Conservation (phyloP, 2,797 vertebrate species). For the Hydrocynus forskahlii region DNA sequence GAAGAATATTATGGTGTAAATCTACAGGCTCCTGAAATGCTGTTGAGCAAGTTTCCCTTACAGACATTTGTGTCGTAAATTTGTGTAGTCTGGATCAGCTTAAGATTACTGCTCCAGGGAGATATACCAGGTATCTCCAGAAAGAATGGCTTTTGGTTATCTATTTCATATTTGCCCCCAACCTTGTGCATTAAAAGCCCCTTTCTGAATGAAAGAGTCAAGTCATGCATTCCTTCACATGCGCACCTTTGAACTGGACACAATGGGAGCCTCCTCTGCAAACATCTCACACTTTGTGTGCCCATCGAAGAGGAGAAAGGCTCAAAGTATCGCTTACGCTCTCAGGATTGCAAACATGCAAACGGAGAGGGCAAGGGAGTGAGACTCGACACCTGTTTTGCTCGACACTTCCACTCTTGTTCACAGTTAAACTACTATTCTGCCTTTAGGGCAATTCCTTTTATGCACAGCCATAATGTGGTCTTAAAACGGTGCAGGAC, state of each 20-base stretch:
- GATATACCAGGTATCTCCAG: conserved; percentile 43
- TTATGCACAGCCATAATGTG: conserved; percentile 39
- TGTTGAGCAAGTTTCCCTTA: neutral
- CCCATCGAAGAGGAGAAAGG: conserved; percentile 70
- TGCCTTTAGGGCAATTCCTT: conserved; percentile 51
- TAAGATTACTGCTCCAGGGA: conserved; percentile 49
- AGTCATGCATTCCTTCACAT: conserved; percentile 75
- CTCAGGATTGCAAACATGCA: conserved; percentile 66
- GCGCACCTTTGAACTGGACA: conserved; percentile 76
- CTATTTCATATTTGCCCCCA: conserved; percentile 75
- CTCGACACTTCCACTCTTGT: conserved; percentile 53
- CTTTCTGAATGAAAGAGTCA: conserved; percentile 72
- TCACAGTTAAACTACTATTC: conserved; percentile 52
- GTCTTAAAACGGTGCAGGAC: conserved; percentile 46
- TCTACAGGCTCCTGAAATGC: neutral
- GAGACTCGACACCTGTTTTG: conserved; percentile 61
- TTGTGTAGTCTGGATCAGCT: conserved; percentile 23
- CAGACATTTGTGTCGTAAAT: conserved; percentile 10
- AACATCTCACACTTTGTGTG: conserved; percentile 77
- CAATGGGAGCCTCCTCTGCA: conserved; percentile 76
- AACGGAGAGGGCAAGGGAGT: conserved; percentile 48
- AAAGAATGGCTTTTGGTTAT: conserved; percentile 63
- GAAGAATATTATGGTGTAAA: neutral
- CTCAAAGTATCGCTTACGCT: conserved; percentile 61
- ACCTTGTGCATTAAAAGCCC: conserved; percentile 76